Conservation (phyloP, 2,113 vertebrate genomes). For the Pelusios castaneus region DNA sequence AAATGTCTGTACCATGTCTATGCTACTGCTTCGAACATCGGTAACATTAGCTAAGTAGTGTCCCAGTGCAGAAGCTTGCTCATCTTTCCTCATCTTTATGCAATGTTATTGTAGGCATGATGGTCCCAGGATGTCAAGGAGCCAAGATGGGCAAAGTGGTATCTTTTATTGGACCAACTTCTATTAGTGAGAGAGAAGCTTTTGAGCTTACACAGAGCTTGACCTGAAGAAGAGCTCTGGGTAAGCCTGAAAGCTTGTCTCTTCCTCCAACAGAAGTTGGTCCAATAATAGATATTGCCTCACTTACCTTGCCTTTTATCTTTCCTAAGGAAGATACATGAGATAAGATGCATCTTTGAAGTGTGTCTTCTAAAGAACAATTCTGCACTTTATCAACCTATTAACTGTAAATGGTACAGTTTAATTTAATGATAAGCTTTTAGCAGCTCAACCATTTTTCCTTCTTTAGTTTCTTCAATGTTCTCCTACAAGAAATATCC, state of each 20-base stretch:
- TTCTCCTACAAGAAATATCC: not conserved
- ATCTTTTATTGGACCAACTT: not conserved
- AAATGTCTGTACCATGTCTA: not conserved
- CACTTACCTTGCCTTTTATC: not conserved
- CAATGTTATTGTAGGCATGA: not conserved
- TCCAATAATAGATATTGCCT: not conserved
- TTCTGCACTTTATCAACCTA: accelerated
- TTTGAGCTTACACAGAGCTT: not conserved
- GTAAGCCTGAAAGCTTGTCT: not conserved
- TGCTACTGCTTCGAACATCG: not conserved
- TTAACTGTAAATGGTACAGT: too few relatives aligned
- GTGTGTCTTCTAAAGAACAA: not conserved
- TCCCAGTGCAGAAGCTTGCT: accelerated
- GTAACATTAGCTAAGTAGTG: not conserved
- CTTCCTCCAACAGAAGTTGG: not conserved
- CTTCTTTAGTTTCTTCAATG: accelerated
- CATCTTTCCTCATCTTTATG: not conserved
- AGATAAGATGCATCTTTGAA: too few relatives aligned
- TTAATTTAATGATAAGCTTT: accelerated
- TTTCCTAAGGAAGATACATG: not conserved
- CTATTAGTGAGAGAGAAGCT: not conserved
- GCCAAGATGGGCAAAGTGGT: not conserved
- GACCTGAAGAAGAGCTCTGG: not conserved
- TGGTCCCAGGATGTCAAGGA: not conserved
- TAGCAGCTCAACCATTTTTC: accelerated